Conservation (phyloP, 2,113 vertebrate genomes). For the Cyanoliseus patagonus region DNA sequence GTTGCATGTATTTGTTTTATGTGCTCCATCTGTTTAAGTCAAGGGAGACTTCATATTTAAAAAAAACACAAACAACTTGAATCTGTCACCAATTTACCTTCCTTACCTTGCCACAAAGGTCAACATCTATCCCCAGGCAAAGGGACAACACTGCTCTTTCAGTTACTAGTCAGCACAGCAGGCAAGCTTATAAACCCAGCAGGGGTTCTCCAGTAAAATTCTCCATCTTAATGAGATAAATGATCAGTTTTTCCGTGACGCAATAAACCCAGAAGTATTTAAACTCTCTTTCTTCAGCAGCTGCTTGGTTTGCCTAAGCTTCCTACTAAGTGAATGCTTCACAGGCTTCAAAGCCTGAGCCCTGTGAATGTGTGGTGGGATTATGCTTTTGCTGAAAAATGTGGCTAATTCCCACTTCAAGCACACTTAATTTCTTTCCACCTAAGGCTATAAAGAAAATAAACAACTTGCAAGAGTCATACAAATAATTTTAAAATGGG, state of each 20-base stretch:
- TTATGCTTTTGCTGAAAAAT: constrained; percentile 45
- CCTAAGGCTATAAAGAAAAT: constrained; percentile 59
- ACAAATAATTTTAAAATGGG: constrained; percentile 49
- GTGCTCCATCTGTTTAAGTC: not conserved
- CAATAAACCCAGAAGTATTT: constrained; percentile 26
- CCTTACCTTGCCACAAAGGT: not conserved
- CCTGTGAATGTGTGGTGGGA: not conserved
- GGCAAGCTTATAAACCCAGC: not conserved
- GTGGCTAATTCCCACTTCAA: constrained; percentile 56
- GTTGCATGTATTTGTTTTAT: constrained; percentile 1
- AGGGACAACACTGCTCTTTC: not conserved
- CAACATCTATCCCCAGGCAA: not conserved
- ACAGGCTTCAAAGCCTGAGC: constrained; percentile 19
- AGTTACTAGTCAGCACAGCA: not conserved
- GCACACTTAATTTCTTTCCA: constrained; percentile 53
- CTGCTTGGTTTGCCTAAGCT: constrained; percentile 15
- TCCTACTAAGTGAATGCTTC: constrained; percentile 5
- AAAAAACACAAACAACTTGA: not conserved
- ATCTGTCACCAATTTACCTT: constrained; percentile 41
- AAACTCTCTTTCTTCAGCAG: not conserved
- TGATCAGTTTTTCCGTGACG: constrained; percentile 48
- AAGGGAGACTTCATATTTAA: not conserved
- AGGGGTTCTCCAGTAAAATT: constrained; percentile 14
- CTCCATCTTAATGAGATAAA: constrained; percentile 50
- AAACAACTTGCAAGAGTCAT: constrained; percentile 56